A percentile compares a stretch with the other conserved stretches of the same genome.
Evolutionary conservation across 2,113 vertebrate species (phyloP).

Genomic region (Pangasianodon gigas): DNA sequence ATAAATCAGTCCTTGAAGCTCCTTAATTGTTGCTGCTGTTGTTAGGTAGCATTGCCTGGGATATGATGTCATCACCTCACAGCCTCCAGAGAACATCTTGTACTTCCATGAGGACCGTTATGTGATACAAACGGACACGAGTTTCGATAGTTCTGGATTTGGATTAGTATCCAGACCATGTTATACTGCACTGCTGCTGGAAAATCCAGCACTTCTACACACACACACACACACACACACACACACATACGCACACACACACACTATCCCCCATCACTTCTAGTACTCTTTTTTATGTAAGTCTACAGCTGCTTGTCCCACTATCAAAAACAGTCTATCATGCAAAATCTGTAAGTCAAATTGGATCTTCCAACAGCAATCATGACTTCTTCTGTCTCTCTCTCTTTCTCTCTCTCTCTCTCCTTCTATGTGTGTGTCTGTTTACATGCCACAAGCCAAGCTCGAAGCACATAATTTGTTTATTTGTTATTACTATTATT

Average conservation of each 20-base stretch:
- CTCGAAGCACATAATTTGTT: conserved; percentile 13
- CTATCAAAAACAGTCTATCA: conserved; percentile 20
- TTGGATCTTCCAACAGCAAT: conserved; percentile 6
- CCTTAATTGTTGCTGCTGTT: conserved; percentile 13
- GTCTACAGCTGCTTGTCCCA: neutral
- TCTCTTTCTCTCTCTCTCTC: neutral
- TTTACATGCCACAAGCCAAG: neutral
- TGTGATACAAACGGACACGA: neutral
- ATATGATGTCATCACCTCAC: conserved; percentile 21
- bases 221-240: conserved; percentile 1
- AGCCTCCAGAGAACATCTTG: conserved; percentile 1
- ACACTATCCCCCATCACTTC: neutral
- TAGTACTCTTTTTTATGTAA: neutral
- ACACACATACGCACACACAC: neutral
- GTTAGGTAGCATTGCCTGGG: conserved; percentile 17
- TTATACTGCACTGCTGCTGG: conserved; percentile 11
- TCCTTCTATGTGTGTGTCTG: neutral
- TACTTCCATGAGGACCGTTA: neutral
- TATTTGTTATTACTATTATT: conserved; percentile 14
- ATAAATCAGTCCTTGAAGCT: neutral
- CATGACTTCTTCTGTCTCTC: conserved; percentile 24
- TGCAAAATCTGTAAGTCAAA: conserved; percentile 18
- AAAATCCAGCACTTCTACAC: neutral
- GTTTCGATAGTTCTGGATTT: conserved; percentile 3
- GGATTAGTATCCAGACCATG: conserved; percentile 12